A percentile compares a stretch with the other conserved stretches of the same genome.
Evolutionary conservation across 2,888 invertebrate genomes (phyloP).

Genomic region (Agrilus cyanescens): DNA sequence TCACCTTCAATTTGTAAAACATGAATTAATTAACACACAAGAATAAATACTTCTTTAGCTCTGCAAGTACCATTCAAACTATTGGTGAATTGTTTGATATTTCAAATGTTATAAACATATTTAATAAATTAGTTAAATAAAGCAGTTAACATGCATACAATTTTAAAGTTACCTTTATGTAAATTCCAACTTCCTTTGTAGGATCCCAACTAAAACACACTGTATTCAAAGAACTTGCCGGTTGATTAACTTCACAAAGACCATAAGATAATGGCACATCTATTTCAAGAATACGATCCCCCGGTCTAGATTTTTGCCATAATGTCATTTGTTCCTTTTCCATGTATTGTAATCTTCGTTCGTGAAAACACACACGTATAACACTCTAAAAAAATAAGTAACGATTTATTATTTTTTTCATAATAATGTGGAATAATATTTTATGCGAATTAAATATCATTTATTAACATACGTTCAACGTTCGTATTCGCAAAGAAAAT

Average conservation of each 20-base stretch:
- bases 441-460: no score
- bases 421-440: no score
- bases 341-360: constrained; percentile 88
- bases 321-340: constrained; percentile 86
- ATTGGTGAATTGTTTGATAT: no score
- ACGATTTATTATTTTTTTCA: neutral
- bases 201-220: constrained; percentile 93
- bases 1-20: constrained; percentile 46
- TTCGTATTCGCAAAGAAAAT: no score
- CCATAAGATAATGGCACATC: constrained; percentile 93
- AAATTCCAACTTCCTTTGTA: constrained; percentile 89
- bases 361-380: constrained; percentile 90
- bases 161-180: constrained; percentile 76
- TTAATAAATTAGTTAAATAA: no score
- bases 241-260: constrained; percentile 69
- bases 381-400: constrained; percentile 50
- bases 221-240: constrained; percentile 58
- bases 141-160: no score
- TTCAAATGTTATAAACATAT: no score
- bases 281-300: constrained; percentile 83
- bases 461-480: no score
- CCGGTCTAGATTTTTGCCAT: constrained; percentile 83
- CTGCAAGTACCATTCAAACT: no score
- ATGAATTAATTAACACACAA: neutral
- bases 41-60: neutral